phyloP scores from a whole-genome alignment of 2,797 vertebrate genomes.

The Siniperca undulata region DNA sequence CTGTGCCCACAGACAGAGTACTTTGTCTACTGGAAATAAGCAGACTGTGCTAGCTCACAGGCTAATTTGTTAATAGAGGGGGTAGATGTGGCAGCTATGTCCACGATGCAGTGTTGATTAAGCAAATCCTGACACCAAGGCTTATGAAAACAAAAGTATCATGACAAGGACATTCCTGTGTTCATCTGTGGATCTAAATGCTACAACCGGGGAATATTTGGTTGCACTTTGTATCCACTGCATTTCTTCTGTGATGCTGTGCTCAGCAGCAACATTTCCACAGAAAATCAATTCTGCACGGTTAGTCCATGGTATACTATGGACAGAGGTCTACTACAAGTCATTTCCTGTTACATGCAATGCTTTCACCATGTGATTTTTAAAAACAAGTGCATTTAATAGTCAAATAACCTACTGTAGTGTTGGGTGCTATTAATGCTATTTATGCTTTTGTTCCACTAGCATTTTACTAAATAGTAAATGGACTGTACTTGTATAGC shows the following conservation, averaged over 20 bases:
- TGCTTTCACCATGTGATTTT: not conserved
- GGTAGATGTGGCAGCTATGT: not conserved
- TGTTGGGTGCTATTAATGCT: not conserved
- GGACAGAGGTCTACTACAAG: not conserved
- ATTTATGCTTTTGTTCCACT: not conserved
- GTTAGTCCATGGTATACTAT: not conserved
- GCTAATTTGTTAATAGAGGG: constrained; percentile 17
- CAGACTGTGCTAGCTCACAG: constrained; percentile 1
- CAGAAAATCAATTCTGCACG: constrained; percentile 26
- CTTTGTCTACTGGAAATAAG: constrained; percentile 2
- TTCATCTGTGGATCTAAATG: constrained; percentile 10
- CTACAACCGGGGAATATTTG: not conserved
- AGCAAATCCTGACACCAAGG: not conserved
- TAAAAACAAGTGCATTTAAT: not conserved
- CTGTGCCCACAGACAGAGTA: not conserved
- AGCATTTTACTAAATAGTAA: not conserved
- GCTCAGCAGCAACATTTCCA: constrained; percentile 36
- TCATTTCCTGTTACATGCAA: not conserved
- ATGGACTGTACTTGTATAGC: no score
- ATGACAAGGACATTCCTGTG: not conserved
- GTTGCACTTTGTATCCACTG: constrained; percentile 12
- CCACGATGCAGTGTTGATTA: not conserved
- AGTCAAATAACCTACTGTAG: not conserved
- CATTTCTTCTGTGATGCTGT: constrained; percentile 10
- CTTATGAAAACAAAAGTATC: not conserved